Evolutionary conservation across 2,888 invertebrate genomes (phyloP).

Genomic region (Drosophila ezoana): DNA sequence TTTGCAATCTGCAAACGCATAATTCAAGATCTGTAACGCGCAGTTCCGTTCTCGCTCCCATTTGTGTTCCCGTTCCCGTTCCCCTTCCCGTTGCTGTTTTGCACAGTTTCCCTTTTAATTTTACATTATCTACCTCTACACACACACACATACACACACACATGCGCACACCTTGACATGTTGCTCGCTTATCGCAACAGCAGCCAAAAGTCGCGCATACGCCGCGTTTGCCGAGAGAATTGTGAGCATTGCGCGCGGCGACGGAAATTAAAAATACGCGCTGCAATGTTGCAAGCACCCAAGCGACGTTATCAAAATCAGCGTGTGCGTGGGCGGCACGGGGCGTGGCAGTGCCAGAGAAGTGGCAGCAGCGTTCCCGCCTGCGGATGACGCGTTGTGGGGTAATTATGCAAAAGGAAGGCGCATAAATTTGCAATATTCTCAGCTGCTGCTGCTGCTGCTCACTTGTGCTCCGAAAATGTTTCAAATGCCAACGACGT

Average conservation of each 20-base stretch:
- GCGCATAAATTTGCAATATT: conserved; percentile 80
- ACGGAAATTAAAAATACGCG: conserved; percentile 80
- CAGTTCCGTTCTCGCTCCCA: conserved; percentile 61
- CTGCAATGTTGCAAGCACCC: conserved; percentile 78
- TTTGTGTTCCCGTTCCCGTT: conserved; percentile 39
- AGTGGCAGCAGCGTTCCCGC: conserved; percentile 16
- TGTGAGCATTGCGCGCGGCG: conserved; percentile 53
- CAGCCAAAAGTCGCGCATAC: conserved; percentile 64
- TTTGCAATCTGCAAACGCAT: conserved; percentile 73
- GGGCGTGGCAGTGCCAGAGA: conserved; percentile 5
- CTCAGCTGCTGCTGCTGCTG: conserved; percentile 44
- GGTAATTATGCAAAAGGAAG: conserved; percentile 80
- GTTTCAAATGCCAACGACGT: conserved; percentile 80
- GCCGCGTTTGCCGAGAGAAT: conserved; percentile 53
- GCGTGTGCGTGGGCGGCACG: conserved; percentile 52
- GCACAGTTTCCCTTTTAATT: conserved; percentile 78
- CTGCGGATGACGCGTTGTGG: conserved; percentile 62
- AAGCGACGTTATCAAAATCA: conserved; percentile 78
- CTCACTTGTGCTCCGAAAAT: conserved; percentile 47
- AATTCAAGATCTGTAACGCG: conserved; percentile 76
- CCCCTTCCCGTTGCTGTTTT: conserved; percentile 57
- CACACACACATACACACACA: conserved; percentile 25
- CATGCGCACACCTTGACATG: conserved; percentile 70
- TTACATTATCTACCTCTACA: conserved; percentile 70
- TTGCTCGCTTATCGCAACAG: conserved; percentile 73